These are phyloP conservation scores for Aplocera efformata DNA, from an alignment of 2,888 invertebrate species.

Conservation along the genomic window DNA sequence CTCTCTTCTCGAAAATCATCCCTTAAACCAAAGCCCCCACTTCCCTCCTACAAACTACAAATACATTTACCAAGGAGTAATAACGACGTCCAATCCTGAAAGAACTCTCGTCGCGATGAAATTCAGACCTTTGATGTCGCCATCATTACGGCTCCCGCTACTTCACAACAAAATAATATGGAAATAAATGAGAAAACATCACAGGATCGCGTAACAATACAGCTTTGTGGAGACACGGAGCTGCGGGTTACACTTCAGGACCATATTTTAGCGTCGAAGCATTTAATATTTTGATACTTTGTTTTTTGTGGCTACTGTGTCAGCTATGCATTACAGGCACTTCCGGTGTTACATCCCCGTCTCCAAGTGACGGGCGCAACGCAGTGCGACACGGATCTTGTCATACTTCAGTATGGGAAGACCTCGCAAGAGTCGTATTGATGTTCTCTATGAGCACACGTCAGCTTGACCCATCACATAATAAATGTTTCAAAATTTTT, in stretches of 20 bases:
- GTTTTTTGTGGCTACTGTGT: no score
- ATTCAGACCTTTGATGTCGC: constrained; percentile 41
- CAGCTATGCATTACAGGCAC: no score
- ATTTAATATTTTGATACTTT: no score
- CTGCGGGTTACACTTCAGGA: constrained; percentile 31
- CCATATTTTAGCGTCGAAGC: no score
- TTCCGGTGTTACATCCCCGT: no score
- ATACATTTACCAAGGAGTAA: constrained; percentile 57
- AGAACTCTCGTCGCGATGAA: constrained; percentile 51
- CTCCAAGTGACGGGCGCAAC: no score
- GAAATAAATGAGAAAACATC: constrained; percentile 69
- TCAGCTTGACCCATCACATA: no score
- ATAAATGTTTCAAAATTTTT: no score
- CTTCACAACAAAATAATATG: constrained; percentile 63
- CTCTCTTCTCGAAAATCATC: background rate
- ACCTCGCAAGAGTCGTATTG: no score
- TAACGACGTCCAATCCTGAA: constrained; percentile 63
- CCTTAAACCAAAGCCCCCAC: constrained; percentile 20
- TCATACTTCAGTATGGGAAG: no score
- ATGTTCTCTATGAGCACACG: no score
- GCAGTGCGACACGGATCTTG: no score
- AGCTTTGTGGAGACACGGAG: constrained; percentile 41
- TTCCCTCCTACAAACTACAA: constrained; percentile 31
- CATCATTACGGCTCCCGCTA: constrained; percentile 35
- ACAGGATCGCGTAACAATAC: constrained; percentile 41